These are phyloP conservation scores for Psilopsiagon aymara DNA, from an alignment of 2,113 vertebrate genomes.

Conservation along the genomic window DNA sequence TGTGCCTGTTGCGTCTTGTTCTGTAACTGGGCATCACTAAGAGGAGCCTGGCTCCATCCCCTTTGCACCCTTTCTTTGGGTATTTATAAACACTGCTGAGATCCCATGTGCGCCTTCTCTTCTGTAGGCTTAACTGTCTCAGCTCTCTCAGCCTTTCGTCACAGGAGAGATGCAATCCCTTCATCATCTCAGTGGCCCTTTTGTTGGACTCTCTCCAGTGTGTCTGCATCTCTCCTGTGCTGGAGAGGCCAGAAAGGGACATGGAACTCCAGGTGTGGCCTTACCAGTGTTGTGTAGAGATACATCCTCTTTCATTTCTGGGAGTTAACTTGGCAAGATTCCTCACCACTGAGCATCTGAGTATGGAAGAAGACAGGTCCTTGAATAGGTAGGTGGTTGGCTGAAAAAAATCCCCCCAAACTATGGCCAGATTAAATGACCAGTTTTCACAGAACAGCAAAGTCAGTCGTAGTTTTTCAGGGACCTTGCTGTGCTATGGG, in stretches of 20 bases:
- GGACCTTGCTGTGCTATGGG: too few relatives aligned
- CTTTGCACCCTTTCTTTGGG: neutral
- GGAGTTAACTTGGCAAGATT: neutral
- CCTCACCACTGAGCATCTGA: neutral
- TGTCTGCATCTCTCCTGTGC: too few relatives aligned
- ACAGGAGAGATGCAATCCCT: neutral
- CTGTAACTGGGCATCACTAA: neutral
- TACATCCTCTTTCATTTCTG: neutral
- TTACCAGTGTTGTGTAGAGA: neutral
- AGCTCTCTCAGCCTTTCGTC: neutral
- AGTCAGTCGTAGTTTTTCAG: neutral
- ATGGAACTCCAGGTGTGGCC: rapidly evolving
- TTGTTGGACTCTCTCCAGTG: neutral
- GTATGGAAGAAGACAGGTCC: neutral
- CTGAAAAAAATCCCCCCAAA: neutral
- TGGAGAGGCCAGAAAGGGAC: neutral
- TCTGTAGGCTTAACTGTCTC: too few relatives aligned
- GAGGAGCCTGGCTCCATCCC: neutral
- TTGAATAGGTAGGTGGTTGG: neutral
- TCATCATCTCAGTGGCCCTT: neutral
- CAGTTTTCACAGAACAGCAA: neutral
- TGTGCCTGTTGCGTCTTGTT: neutral
- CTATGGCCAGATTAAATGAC: neutral
- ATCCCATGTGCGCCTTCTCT: too few relatives aligned
- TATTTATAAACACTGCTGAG: neutral